Evolutionary conservation across 2,888 invertebrate species (phyloP).

Genomic region (Taenaris catops): DNA sequence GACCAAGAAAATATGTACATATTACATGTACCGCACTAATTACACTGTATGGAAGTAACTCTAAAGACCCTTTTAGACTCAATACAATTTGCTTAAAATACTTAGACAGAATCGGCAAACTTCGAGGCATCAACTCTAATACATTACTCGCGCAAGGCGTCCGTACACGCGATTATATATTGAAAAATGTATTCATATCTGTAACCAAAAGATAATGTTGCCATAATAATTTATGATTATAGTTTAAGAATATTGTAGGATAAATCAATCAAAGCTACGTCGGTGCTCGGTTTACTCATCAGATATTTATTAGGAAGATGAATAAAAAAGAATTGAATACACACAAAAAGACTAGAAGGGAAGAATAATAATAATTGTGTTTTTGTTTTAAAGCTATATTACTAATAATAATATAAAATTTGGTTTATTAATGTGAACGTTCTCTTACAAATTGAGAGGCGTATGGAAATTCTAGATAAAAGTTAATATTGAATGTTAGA

Average conservation of each 20-base stretch:
- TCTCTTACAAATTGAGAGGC: slow-evolving; percentile 1
- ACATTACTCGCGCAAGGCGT: neutral
- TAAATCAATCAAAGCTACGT: slow-evolving; percentile 42
- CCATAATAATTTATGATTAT: slow-evolving; percentile 55
- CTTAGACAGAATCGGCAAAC: no score
- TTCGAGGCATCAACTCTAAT: no score
- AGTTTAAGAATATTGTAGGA: slow-evolving; percentile 42
- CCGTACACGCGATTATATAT: slow-evolving; percentile 1
- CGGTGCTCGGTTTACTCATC: slow-evolving; percentile 67
- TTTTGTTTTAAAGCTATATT: slow-evolving; percentile 49
- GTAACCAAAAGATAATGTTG: slow-evolving; percentile 65
- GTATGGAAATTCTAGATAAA: slow-evolving; percentile 13
- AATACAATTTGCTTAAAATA: no score
- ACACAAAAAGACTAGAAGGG: slow-evolving; percentile 41
- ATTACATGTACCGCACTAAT: no score
- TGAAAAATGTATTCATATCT: slow-evolving; percentile 29
- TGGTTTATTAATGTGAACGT: slow-evolving; percentile 1
- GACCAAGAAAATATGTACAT: no score
- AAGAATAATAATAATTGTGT: slow-evolving; percentile 46
- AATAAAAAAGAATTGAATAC: slow-evolving; percentile 37
- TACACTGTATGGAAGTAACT: no score
- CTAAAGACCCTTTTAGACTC: no score
- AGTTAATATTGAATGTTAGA: slow-evolving; percentile 19
- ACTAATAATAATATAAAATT: no score
- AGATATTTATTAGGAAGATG: slow-evolving; percentile 40